Conservation (phyloP, 2,888 invertebrate species). For the Psylliodes chrysocephalus region DNA sequence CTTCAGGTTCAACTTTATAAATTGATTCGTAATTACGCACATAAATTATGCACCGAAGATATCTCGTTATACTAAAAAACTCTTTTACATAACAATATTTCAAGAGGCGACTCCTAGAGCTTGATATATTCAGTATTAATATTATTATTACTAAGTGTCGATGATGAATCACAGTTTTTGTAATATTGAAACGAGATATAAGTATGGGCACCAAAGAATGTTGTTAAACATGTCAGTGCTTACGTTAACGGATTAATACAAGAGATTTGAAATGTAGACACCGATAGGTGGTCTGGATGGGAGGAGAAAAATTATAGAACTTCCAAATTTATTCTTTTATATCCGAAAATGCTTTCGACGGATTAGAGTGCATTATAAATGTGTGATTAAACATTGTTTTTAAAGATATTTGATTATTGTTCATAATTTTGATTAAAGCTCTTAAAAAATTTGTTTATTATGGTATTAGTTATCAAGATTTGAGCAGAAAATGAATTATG, state of each 20-base stretch:
- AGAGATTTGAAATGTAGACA: constrained; percentile 29
- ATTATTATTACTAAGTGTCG: constrained; percentile 37
- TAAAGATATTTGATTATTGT: too few species aligned
- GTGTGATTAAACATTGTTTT: neutral
- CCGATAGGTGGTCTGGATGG: constrained; percentile 24
- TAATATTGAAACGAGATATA: constrained; percentile 29
- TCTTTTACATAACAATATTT: constrained; percentile 42
- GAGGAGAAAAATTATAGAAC: neutral
- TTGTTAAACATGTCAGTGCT: constrained; percentile 36
- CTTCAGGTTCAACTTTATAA: constrained; percentile 45
- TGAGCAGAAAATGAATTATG: too few species aligned
- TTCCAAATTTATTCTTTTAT: neutral
- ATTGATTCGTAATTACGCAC: constrained; percentile 52
- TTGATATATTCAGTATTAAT: constrained; percentile 43
- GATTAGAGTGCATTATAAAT: neutral
- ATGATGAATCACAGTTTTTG: constrained; percentile 35
- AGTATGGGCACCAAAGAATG: constrained; percentile 28
- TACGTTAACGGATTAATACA: constrained; percentile 31
- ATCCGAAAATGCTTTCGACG: neutral
- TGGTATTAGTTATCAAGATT: too few species aligned
- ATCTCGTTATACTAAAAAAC: constrained; percentile 41
- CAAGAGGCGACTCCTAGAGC: constrained; percentile 31
- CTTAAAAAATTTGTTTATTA: too few species aligned
- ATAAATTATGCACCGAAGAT: constrained; percentile 50
- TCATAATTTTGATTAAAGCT: too few species aligned